Conservation (phyloP, 2,113 vertebrate species). For the Gallinago undulata region DNA sequence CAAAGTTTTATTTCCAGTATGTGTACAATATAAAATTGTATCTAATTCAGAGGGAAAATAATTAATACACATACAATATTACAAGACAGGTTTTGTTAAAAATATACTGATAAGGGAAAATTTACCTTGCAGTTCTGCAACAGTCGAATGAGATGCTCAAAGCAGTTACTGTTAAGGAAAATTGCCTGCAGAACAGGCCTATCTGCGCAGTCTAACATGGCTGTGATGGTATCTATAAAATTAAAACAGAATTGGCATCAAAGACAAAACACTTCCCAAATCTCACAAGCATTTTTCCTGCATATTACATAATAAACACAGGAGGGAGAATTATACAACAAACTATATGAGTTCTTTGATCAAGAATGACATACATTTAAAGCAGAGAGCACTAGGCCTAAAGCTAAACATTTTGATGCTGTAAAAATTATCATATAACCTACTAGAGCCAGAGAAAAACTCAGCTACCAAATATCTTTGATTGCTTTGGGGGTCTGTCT, state of each 20-base stretch:
- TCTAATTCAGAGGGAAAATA: neutral
- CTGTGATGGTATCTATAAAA: slow-evolving; percentile 90
- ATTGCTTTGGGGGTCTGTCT: neutral
- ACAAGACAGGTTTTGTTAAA: neutral
- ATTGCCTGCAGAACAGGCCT: slow-evolving; percentile 96
- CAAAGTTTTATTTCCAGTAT: neutral
- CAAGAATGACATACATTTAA: neutral
- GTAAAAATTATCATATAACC: neutral
- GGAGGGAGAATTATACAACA: neutral
- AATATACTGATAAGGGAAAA: neutral
- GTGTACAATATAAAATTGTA: neutral
- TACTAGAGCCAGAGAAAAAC: neutral
- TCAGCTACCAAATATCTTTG: neutral
- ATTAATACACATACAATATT: neutral
- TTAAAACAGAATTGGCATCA: slow-evolving; percentile 53
- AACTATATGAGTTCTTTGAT: neutral
- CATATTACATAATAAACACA: neutral
- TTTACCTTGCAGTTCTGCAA: slow-evolving; percentile 98
- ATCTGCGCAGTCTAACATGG: slow-evolving; percentile 96
- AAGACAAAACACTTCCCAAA: neutral
- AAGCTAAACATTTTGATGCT: neutral
- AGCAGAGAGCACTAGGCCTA: neutral
- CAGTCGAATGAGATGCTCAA: slow-evolving; percentile 94
- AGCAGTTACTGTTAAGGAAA: slow-evolving; percentile 99
- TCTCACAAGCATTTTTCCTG: neutral